These are phyloP conservation scores for Stomatorhinus walkeri DNA, from an alignment of 2,797 vertebrate genomes.

Conservation along the genomic window DNA sequence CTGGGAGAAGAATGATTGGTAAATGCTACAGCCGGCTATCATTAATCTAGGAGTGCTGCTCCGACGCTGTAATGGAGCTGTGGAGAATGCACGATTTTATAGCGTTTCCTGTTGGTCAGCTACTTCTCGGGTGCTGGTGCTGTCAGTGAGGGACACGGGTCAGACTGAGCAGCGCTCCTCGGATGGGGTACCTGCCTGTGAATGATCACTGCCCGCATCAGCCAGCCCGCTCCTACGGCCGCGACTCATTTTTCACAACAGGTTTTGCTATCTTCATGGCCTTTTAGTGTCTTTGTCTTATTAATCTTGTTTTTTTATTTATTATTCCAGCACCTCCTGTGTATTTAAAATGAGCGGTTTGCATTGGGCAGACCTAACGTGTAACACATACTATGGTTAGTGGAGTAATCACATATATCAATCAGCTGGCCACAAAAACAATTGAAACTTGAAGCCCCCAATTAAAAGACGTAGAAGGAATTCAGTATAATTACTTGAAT, in stretches of 20 bases:
- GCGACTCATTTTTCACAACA: neutral
- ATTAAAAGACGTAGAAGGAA: slow-evolving; percentile 22
- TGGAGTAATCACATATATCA: slow-evolving; percentile 3
- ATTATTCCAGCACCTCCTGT: neutral
- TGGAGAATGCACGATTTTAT: neutral
- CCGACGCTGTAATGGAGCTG: slow-evolving; percentile 12
- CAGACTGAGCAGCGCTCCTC: neutral
- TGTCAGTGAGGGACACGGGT: slow-evolving; percentile 16
- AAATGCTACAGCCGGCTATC: neutral
- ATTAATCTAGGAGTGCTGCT: slow-evolving; percentile 4
- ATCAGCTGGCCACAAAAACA: neutral
- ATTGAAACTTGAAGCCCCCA: slow-evolving; percentile 5
- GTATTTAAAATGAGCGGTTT: neutral
- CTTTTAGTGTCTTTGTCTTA: neutral
- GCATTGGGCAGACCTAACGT: neutral
- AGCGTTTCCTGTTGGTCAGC: slow-evolving; percentile 16
- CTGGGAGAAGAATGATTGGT: neutral
- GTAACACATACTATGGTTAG: neutral
- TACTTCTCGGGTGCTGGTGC: neutral
- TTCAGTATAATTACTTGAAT: slow-evolving; percentile 21
- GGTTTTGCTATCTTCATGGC: neutral
- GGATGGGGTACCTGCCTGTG: neutral
- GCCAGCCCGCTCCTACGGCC: neutral
- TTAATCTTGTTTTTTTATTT: neutral
- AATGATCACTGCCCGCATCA: neutral